Base-by-base conservation (phyloP, 23 tunicate genomes). In the Corella eumyota region DNA sequence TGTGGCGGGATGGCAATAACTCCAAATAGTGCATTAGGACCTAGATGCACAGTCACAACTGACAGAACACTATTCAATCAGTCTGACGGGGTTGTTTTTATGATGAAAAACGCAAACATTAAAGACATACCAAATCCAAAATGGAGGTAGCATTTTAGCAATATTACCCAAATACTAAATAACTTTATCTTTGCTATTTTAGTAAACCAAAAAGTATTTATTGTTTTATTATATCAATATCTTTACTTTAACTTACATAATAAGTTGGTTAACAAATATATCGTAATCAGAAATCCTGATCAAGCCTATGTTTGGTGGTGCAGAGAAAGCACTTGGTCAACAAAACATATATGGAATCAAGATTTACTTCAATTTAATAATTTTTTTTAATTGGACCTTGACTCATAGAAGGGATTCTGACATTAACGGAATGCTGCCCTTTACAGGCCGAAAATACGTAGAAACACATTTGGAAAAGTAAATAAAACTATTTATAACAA, bases 401-500 rank as follows among this genome's bases (percentile, higher is more conserved):
- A 40, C 48, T 11, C 48, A 40, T 40, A 40, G 48, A 40, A 40
- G 48, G 48, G 48, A 40, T 40, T 40, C 48, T 40, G 48, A 40
- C 48, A 15, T 40, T 15, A 40, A 40, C 48, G 48, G 48, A 40
- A 40, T 40, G 11, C 15, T 9, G 11, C 48, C 48, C 13, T 40
- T 40, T 15, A 40, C 15, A 40, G 48, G 13, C 11, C 48, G 48
- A 9, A 15, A 40, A 11, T 40, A 9, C 48, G 48, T 40, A 11
- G 13, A 40, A 15, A 15, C 48, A n/a, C n/a, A n/a, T n/a, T n/a
- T n/a, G n/a, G n/a, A n/a, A n/a, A n/a, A n/a, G n/a, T n/a, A n/a
- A n/a, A n/a, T n/a, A n/a, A n/a, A n/a, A n/a, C n/a, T n/a, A n/a
- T n/a, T n/a, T n/a, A n/a, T n/a, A n/a, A n/a, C n/a, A n/a, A n/a